phyloP scores from a whole-genome alignment of 1,140 invertebrate species.

The Acyrthosiphon pisum region DNA sequence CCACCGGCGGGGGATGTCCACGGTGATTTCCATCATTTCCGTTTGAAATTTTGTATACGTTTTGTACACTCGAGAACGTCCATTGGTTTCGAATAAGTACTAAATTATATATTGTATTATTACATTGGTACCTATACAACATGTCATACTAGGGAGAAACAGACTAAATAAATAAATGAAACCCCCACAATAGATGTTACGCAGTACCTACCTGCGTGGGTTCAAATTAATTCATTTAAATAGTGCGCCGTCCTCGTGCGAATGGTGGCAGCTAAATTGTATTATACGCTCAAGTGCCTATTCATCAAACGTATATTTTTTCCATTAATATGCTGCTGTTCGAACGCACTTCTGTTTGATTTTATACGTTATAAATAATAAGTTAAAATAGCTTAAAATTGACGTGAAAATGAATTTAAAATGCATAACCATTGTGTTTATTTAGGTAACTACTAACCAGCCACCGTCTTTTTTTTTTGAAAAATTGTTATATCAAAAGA shows the following conservation, averaged over 20 bases:
- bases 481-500: neutral
- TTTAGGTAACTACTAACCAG: neutral
- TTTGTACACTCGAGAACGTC: neutral
- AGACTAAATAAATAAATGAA: neutral
- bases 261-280: neutral
- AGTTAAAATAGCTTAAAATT: neutral
- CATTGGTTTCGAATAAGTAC: neutral
- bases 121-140: neutral
- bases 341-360: neutral
- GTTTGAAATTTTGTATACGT: neutral
- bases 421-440: neutral
- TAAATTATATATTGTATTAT: neutral
- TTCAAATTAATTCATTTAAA: neutral
- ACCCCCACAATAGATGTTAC: neutral
- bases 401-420: neutral
- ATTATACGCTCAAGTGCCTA: neutral
- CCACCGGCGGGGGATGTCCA: neutral
- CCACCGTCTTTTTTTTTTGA: neutral
- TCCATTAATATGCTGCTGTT: neutral
- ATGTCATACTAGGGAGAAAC: neutral
- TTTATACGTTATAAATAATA: neutral
- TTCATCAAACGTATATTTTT: neutral
- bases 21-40: neutral
- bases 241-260: neutral
- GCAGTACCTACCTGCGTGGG: neutral